A percentile compares a stretch with the other conserved stretches of the same genome.
These are phyloP conservation scores for Drosophila pseudoobscura DNA, from an alignment of 1,140 invertebrate genomes.

Conservation along the genomic window DNA sequence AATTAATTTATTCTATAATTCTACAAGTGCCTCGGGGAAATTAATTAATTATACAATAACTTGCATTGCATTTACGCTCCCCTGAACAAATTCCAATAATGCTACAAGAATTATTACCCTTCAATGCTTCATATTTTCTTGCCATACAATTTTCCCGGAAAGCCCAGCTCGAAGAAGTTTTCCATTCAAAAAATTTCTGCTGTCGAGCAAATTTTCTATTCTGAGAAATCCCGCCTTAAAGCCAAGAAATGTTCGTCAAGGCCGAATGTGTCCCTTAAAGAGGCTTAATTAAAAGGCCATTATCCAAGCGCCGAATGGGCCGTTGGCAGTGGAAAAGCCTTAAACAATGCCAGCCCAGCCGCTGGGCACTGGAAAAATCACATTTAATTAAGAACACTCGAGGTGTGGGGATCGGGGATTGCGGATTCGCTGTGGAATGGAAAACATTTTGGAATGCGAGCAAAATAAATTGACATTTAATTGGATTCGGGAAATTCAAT, in stretches of 20 bases:
- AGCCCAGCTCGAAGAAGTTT: too few relatives aligned
- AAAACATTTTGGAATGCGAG: background rate
- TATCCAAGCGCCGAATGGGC: slow-evolving; percentile 31
- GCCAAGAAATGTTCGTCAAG: slow-evolving; percentile 19
- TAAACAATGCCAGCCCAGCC: slow-evolving; percentile 38
- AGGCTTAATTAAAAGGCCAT: slow-evolving; percentile 65
- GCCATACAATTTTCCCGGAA: too few relatives aligned
- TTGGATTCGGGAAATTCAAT: slow-evolving; percentile 29
- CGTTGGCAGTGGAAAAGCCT: slow-evolving; percentile 8
- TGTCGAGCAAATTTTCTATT: too few relatives aligned
- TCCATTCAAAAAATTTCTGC: too few relatives aligned
- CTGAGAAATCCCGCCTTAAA: too few relatives aligned
- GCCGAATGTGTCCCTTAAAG: slow-evolving; percentile 44
- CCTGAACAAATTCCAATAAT: too few relatives aligned
- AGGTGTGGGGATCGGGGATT: slow-evolving; percentile 7
- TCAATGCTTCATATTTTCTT: too few relatives aligned
- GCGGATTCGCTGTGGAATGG: background rate
- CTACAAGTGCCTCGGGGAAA: too few relatives aligned
- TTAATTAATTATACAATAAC: too few relatives aligned
- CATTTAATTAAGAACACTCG: slow-evolving; percentile 45
- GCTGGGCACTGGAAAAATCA: slow-evolving; percentile 34
- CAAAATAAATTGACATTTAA: slow-evolving; percentile 40
- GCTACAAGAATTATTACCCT: too few relatives aligned
- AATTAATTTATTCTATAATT: slow-evolving; percentile 3
- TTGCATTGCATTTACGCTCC: too few relatives aligned